Percentiles rank a stretch among this genome's conserved stretches.
Evolutionary conservation across 2,888 invertebrate species (phyloP).

Genomic region (Rambutsinella grinnellia): DNA sequence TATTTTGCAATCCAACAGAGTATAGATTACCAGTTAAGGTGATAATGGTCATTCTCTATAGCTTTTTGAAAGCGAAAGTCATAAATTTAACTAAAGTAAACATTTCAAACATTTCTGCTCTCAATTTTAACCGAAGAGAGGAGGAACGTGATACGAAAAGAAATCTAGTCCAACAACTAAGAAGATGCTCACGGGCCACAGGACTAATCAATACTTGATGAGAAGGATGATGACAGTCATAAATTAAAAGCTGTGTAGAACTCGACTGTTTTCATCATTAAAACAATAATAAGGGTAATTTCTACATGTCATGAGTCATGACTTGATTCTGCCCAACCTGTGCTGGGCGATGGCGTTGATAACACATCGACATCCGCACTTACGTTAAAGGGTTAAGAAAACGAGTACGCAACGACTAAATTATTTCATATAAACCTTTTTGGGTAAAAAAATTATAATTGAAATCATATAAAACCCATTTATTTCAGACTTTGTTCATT

Average conservation of each 20-base stretch:
- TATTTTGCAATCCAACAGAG: constrained; percentile 34
- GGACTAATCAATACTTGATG: constrained; percentile 40
- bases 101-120: not conserved
- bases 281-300: not conserved
- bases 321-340: not conserved
- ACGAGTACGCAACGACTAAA: not conserved
- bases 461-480: too few relatives aligned
- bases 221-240: constrained; percentile 40
- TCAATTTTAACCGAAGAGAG: not conserved
- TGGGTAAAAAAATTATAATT: too few relatives aligned
- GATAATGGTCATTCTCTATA: constrained; percentile 14
- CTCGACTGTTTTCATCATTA: too few relatives aligned
- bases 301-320: not conserved
- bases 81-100: too few relatives aligned
- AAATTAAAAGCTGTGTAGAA: constrained; percentile 33
- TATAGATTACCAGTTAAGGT: constrained; percentile 16
- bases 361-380: not conserved
- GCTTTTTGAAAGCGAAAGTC: not conserved
- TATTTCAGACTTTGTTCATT: too few relatives aligned
- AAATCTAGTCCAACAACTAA: constrained; percentile 37
- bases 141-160: constrained; percentile 4
- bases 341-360: not conserved
- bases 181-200: constrained; percentile 10
- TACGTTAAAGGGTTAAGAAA: not conserved
- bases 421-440: too few relatives aligned